A percentile compares a stretch with the other conserved stretches of the same genome.
These are phyloP conservation scores for Desmophyllum pertusum DNA, from an alignment of 92 coral and sea anemone species.

Conservation along the genomic window DNA sequence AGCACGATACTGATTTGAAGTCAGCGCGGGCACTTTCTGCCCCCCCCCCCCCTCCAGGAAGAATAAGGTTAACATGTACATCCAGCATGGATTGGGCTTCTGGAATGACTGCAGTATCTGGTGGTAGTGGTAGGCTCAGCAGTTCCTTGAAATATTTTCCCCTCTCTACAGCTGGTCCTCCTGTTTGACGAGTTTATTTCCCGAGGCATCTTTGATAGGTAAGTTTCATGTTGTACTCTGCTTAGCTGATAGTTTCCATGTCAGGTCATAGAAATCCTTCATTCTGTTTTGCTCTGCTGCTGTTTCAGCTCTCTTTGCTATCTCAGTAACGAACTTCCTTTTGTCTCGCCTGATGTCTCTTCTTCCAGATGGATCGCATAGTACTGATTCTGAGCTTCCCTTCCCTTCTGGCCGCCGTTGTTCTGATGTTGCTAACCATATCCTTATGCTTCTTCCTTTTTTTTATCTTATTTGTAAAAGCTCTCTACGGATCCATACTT, in stretches of 20 bases:
- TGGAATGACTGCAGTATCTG: not conserved
- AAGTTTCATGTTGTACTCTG: not conserved
- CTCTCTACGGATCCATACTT: constrained; percentile 23
- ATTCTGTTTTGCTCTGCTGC: not conserved
- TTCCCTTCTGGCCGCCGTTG: constrained; percentile 45
- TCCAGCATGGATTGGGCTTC: not conserved
- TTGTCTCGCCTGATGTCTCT: constrained; percentile 31
- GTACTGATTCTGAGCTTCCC: constrained; percentile 28
- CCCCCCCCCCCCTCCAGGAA: too few relatives aligned
- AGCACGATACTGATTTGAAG: too few relatives aligned
- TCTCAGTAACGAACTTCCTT: not conserved
- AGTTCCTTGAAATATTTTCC: not conserved
- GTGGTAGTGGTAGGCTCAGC: not conserved
- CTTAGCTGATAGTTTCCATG: not conserved
- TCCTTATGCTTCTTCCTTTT: constrained; percentile 27
- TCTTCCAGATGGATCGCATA: constrained; percentile 24
- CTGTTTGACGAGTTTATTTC: not conserved
- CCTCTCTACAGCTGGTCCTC: not conserved
- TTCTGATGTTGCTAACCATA: constrained; percentile 31
- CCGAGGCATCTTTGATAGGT: not conserved
- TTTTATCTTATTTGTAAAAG: constrained; percentile 12
- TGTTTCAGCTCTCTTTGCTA: not conserved
- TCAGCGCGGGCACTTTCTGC: too few relatives aligned
- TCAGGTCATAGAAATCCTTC: not conserved
- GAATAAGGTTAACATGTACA: constrained; percentile 18